These are phyloP conservation scores for Apeltes quadracus DNA, from an alignment of 2,113 vertebrate genomes.

Conservation along the genomic window DNA sequence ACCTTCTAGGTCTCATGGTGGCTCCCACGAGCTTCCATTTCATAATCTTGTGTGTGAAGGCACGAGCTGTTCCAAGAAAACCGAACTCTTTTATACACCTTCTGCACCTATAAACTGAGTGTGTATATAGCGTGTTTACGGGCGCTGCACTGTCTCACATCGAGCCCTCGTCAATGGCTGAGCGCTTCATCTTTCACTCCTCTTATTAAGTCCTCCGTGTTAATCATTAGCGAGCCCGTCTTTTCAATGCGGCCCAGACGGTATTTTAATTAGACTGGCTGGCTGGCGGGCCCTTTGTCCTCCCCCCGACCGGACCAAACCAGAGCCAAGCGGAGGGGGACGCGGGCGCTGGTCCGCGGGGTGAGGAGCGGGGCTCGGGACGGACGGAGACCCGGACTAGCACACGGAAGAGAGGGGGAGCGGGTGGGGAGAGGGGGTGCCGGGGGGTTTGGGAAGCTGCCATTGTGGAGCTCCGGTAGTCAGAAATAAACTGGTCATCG, in stretches of 20 bases:
- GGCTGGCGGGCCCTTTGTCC: slow-evolving; percentile 72
- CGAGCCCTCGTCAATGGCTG: slow-evolving; percentile 27
- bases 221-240: slow-evolving; percentile 68
- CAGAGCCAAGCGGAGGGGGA: slow-evolving; percentile 68
- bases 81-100: not conserved
- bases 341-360: slow-evolving; percentile 46
- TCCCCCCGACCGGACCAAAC: slow-evolving; percentile 62
- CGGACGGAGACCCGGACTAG: slow-evolving; percentile 39
- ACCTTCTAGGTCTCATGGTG: not conserved
- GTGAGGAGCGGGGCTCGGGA: slow-evolving; percentile 43
- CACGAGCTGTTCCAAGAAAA: not conserved
- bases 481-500: slow-evolving; percentile 78
- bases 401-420: slow-evolving; percentile 28
- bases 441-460: slow-evolving; percentile 57
- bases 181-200: slow-evolving; percentile 41
- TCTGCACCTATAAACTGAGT: not conserved
- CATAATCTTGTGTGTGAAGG: not conserved
- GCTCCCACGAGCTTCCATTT: not conserved
- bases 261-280: slow-evolving; percentile 73
- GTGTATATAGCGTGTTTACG: not conserved
- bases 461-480: slow-evolving; percentile 72
- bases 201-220: slow-evolving; percentile 61
- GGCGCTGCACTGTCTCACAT: slow-evolving; percentile 24
- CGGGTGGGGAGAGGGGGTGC: not conserved
- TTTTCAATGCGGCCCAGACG: slow-evolving; percentile 69